Evolutionary conservation across 1,140 invertebrate genomes (phyloP).

Genomic region (Bombyx mori): ASM3026992v2 NC_085121.1:1178501-1179000

Average conservation of each 20-base stretch:
- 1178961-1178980: constrained; percentile 41
- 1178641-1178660: too few relatives aligned
- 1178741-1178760: constrained; percentile 8
- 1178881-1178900: constrained; percentile 22
- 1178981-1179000: constrained; percentile 35
- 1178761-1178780: constrained; percentile 6
- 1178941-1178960: constrained; percentile 46
- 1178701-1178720: too few relatives aligned
- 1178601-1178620: neutral
- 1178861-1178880: constrained; percentile 5
- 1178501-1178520: too few relatives aligned
- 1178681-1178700: too few relatives aligned
- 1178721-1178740: constrained; percentile 3
- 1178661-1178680: neutral
- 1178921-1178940: constrained; percentile 43
- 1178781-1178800: neutral
- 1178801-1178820: neutral
- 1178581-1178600: constrained; percentile 4
- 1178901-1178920: constrained; percentile 25
- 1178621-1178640: too few relatives aligned
- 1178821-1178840: constrained; percentile 9
- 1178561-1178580: constrained; percentile 1
- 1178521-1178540: too few relatives aligned
- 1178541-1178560: too few relatives aligned
- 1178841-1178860: neutral